A percentile compares a stretch with the other conserved stretches of the same genome.
Conservation (phyloP, 1,140 invertebrate genomes). For the Odontomachus brunneus region DNA sequence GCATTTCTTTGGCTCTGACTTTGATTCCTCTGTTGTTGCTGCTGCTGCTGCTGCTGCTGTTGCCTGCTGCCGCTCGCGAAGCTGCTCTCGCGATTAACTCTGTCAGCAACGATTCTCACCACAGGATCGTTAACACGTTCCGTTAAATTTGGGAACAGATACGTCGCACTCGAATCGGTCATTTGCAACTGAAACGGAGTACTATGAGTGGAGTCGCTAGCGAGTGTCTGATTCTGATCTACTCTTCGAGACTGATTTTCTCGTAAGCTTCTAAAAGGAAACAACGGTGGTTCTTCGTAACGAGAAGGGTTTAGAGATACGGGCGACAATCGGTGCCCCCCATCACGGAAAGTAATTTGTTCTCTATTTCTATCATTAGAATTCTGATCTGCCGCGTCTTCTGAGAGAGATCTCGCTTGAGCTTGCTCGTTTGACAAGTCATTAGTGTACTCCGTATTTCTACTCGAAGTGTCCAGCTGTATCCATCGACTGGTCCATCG, state of each 20-base stretch:
- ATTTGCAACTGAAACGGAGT: slow-evolving; percentile 3
- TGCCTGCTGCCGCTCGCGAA: not conserved
- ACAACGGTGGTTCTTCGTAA: slow-evolving; percentile 79
- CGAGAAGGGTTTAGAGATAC: slow-evolving; percentile 77
- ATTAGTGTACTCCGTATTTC: slow-evolving; percentile 62
- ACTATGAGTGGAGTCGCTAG: not conserved
- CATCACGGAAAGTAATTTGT: slow-evolving; percentile 24
- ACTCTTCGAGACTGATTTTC: slow-evolving; percentile 72
- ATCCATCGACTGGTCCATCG: slow-evolving; percentile 81
- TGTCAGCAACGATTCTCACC: not conserved
- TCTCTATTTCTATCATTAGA: slow-evolving; percentile 26
- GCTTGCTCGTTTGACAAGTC: slow-evolving; percentile 21
- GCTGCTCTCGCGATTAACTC: not conserved
- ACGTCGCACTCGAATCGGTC: not conserved
- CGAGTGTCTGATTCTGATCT: slow-evolving; percentile 58
- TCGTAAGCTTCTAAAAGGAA: slow-evolving; percentile 78
- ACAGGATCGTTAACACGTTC: slow-evolving; percentile 13
- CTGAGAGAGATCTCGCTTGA: slow-evolving; percentile 7
- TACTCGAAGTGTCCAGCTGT: slow-evolving; percentile 73
- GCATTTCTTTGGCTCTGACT: not conserved
- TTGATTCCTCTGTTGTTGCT: slow-evolving; percentile 4
- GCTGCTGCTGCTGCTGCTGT: slow-evolving; percentile 23
- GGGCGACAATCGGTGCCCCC: slow-evolving; percentile 75
- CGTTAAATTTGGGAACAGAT: not conserved
- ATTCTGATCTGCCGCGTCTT: slow-evolving; percentile 31